A percentile compares a stretch with the other conserved stretches of the same genome.
These are phyloP conservation scores for Helicoverpa zea DNA, from an alignment of 1,140 invertebrate genomes.

Conservation along the genomic window DNA sequence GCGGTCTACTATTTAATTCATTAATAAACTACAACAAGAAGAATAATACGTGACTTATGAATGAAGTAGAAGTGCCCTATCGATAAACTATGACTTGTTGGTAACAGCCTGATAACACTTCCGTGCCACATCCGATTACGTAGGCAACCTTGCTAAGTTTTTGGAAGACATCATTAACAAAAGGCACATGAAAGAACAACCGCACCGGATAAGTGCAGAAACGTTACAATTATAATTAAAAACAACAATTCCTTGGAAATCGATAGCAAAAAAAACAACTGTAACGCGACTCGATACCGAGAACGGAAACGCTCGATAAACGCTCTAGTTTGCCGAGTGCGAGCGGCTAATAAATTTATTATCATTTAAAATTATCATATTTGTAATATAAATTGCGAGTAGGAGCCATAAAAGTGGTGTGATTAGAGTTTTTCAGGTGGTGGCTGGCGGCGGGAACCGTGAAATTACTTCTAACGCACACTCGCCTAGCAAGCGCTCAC, in stretches of 20 bases:
- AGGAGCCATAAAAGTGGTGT: slow-evolving; percentile 67
- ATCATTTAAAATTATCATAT: slow-evolving; percentile 77
- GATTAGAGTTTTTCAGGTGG: slow-evolving; percentile 74
- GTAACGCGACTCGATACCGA: slow-evolving; percentile 57
- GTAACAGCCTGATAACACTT: slow-evolving; percentile 40
- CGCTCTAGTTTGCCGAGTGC: slow-evolving; percentile 64
- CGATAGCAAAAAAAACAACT: slow-evolving; percentile 63
- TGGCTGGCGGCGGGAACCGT: slow-evolving; percentile 67
- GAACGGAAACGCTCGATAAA: slow-evolving; percentile 79
- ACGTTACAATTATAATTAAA: slow-evolving; percentile 65
- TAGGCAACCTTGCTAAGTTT: slow-evolving; percentile 12
- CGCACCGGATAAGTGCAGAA: slow-evolving; percentile 61
- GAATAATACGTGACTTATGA: not conserved
- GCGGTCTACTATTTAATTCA: not conserved
- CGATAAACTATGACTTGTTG: slow-evolving; percentile 4
- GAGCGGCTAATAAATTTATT: slow-evolving; percentile 70
- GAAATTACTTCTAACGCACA: slow-evolving; percentile 72
- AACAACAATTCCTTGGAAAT: slow-evolving; percentile 69
- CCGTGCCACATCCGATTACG: slow-evolving; percentile 36
- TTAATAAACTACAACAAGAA: not conserved
- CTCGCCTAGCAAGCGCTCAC: slow-evolving; percentile 1
- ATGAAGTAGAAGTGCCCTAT: slow-evolving; percentile 12
- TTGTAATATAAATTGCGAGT: slow-evolving; percentile 72
- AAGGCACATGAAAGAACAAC: slow-evolving; percentile 57
- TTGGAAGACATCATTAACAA: slow-evolving; percentile 48